These are phyloP conservation scores for Neoscelio sp. DNA, from an alignment of 2,888 invertebrate species.

Conservation along the genomic window DNA sequence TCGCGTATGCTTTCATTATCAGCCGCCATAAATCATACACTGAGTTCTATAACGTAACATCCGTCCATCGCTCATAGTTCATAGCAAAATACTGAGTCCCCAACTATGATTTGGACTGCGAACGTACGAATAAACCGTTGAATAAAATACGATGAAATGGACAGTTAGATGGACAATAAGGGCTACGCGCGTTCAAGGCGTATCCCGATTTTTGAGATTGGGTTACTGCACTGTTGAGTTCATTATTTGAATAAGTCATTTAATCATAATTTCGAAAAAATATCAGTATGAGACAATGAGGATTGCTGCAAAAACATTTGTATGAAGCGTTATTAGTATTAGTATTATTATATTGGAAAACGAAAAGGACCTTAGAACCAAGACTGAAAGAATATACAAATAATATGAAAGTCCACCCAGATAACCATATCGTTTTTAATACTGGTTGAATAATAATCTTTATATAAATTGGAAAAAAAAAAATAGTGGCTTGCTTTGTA, in stretches of 20 bases:
- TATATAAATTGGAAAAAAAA: too few relatives aligned
- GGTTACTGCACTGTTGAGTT: constrained; percentile 24
- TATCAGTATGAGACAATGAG: too few relatives aligned
- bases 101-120: constrained; percentile 51
- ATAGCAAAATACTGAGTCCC: constrained; percentile 63
- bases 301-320: too few relatives aligned
- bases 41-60: constrained; percentile 78
- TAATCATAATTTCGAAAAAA: not conserved
- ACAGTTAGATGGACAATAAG: constrained; percentile 60
- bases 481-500: too few relatives aligned
- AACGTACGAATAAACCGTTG: constrained; percentile 32
- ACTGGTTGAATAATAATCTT: too few relatives aligned
- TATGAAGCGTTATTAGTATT: too few relatives aligned
- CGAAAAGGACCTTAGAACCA: too few relatives aligned
- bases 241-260: constrained; percentile 8
- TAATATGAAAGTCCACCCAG: too few relatives aligned
- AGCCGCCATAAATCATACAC: constrained; percentile 80
- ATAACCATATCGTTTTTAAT: too few relatives aligned
- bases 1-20: constrained; percentile 82
- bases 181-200: constrained; percentile 1
- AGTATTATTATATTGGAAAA: too few relatives aligned
- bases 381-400: too few relatives aligned
- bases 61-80: constrained; percentile 80
- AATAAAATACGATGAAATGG: constrained; percentile 57
- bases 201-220: not conserved